Percentiles rank a stretch among this genome's conserved stretches.
Conservation (phyloP, 2,113 vertebrate species). For the Glaucidium brasilianum region DNA sequence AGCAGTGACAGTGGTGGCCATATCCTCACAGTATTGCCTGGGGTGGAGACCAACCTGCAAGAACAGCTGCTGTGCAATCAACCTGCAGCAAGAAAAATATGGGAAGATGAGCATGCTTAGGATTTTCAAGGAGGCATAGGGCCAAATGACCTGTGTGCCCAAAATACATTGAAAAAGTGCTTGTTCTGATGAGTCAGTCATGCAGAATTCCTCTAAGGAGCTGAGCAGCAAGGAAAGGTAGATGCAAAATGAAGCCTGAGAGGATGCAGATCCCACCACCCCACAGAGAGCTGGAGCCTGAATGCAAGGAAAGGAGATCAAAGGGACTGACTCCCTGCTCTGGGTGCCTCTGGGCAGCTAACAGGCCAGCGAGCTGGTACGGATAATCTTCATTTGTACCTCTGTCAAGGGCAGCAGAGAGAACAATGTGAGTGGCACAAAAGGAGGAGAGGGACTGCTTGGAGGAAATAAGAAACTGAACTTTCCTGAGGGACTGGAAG, state of each 20-base stretch:
- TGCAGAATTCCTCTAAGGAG: background rate
- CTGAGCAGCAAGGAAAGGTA: background rate
- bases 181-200: background rate
- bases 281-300: background rate
- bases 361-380: background rate
- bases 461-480: background rate
- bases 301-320: background rate
- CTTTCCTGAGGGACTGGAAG: background rate
- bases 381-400: background rate
- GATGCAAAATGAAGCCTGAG: background rate
- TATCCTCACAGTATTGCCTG: background rate
- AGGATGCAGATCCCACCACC: background rate
- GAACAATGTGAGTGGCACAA: background rate
- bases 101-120: background rate
- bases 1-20: background rate
- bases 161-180: background rate
- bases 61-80: rapidly evolving
- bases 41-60: background rate
- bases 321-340: background rate
- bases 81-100: background rate
- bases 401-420: background rate
- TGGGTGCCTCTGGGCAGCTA: background rate
- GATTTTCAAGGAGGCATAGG: background rate
- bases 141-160: no score
- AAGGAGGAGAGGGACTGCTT: background rate